phyloP scores from a whole-genome alignment of 2,113 vertebrate species.

The Thomomys bottae region DNA sequence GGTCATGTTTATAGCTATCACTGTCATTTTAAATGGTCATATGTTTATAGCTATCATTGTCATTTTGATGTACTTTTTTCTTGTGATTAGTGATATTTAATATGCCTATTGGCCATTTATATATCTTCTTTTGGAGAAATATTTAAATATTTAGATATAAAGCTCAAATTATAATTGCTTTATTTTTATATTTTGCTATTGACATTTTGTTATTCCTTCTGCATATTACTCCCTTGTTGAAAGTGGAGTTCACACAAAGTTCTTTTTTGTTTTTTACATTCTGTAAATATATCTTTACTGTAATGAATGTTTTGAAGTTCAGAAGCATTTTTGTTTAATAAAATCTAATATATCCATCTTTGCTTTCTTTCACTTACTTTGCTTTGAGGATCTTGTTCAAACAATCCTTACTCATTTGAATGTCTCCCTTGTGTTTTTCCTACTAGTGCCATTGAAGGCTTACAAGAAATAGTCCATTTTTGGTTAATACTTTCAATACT shows the following conservation, averaged over 20 bases:
- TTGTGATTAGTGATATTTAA: background rate
- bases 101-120: background rate
- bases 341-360: background rate
- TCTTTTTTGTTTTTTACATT: background rate
- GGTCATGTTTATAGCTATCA: no score
- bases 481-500: background rate
- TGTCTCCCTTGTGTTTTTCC: background rate
- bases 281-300: background rate
- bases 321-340: background rate
- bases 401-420: background rate
- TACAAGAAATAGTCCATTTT: background rate
- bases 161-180: background rate
- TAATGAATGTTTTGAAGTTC: background rate
- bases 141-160: background rate
- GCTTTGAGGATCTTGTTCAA: background rate
- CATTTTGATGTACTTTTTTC: background rate
- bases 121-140: background rate
- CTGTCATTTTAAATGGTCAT: no score
- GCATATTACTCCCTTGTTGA: background rate
- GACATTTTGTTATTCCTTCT: background rate
- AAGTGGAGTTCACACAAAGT: background rate
- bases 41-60: no score
- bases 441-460: background rate
- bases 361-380: background rate
- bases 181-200: background rate